Evolutionary conservation across 2,888 invertebrate species (phyloP), one percentile per base, ranked within the genome.

Genomic region (Platycheirus albimanus): DNA sequence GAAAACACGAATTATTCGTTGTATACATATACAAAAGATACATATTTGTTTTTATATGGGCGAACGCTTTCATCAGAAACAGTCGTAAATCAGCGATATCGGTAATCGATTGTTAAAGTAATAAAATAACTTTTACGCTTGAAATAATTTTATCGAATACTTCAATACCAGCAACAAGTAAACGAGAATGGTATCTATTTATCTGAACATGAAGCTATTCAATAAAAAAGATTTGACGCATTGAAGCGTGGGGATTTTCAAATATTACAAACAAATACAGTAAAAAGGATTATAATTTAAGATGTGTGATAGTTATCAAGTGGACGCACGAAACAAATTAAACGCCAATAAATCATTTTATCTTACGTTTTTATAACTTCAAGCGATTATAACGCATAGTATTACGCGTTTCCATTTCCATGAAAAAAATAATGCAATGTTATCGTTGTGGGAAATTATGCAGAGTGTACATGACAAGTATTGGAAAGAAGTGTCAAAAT

Each of bases 281-380:
- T 38, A 52, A 11, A 52, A 54, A 10, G 54, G 36, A 36, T 54
- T 36, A 13, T 7, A n/a, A 54, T 54, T 54, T 54, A 36, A 36
- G n/a, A 54, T 41, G 5, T 56, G 17, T 58, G 24, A 70, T 49
- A 24, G 38, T 36, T 49, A 47, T 58, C 58, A 45, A 69, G 54
- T 54, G 67, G 54, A 45, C 45, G 30, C 43, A 33, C 24, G 69
- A 5, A 28, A 38, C 47, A 49, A 58, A 49, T 58, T 47, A 58
- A 28, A 49, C 17, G 70, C 15, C 38, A 17, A 58, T 70, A 70
- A 49, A 70, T 70, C 56, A 69, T 33, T 52, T 33, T 54, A 52
- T 54, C 52, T 13, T 33, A 24, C 24, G 5, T 24, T 24, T 24
- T n/a, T n/a, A n/a, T n/a, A n/a, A n/a, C n/a, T n/a, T n/a, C n/a